Evolutionary conservation across 2,113 vertebrate species (phyloP), one percentile per base, ranked within the genome.

Genomic region (Astatotilapia flaviijosephi): DNA sequence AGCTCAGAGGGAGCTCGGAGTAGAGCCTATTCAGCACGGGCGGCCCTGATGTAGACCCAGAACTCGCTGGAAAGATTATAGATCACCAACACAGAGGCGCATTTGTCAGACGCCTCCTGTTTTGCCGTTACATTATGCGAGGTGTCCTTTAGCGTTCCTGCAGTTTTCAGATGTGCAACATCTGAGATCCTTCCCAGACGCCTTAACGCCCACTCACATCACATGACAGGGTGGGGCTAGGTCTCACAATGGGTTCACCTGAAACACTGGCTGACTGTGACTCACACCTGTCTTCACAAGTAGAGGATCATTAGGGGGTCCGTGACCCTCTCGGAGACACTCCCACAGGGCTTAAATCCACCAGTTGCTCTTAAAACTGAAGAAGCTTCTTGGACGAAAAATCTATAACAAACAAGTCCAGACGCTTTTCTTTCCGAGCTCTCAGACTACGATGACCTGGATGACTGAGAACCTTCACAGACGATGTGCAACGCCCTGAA

Each of bases 81-180:
- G 1, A 60, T 60, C 56, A 31, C 58, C 58, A 58, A 58, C 55
- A 58, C 26, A 9, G 5, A 62, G 33, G 0, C 17, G 0, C 19
- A n/a, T 37, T 65, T 65, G 33, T 65, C 60, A 65, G 33, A 37
- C 0, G 0, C 60, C 1, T 37, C 60, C 33, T 21, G 33, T 21
- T 68, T 21, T 35, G 9, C 0, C 1, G 1, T 62, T 37, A 65
- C 1, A 3, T 37, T 9, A 65, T 12, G 0, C 6, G 3, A 37
- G 31, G 9, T n/a, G 60, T 35, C 31, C 60, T 65, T 65, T 0
- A 65, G 60, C 1, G 9, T 62, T 65, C 31, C 3, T 12, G 1
- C 60, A n/a, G 9, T 37, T 65, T 62, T 65, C 60, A 65, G 31
- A 65, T 35, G 3, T 35, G 31, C 31, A n/a, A 37, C 4, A 3